phyloP scores from a whole-genome alignment of 2,888 invertebrate genomes.

The Coremacera marginata region DNA sequence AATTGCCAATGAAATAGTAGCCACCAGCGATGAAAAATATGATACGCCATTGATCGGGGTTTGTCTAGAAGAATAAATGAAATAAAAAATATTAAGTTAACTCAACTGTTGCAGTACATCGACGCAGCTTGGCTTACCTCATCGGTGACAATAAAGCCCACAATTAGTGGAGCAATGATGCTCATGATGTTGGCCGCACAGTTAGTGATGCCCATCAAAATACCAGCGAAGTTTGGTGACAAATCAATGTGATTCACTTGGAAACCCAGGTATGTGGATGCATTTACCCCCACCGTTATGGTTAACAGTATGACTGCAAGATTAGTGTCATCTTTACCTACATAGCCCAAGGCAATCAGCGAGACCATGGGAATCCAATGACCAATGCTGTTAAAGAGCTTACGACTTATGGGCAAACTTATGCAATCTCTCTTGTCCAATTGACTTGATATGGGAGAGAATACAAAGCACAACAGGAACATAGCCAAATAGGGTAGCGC shows the following conservation, averaged over 20 bases:
- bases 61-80: slow-evolving; percentile 69
- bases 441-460: slow-evolving; percentile 76
- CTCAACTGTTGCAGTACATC: too few species aligned
- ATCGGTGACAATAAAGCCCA: slow-evolving; percentile 78
- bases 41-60: slow-evolving; percentile 78
- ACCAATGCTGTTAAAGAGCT: slow-evolving; percentile 73
- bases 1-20: slow-evolving; percentile 78
- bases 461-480: slow-evolving; percentile 78
- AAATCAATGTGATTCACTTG: slow-evolving; percentile 88
- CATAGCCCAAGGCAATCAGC: slow-evolving; percentile 75
- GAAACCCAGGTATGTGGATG: slow-evolving; percentile 81
- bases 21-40: slow-evolving; percentile 81
- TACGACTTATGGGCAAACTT: slow-evolving; percentile 66
- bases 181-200: slow-evolving; percentile 83
- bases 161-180: slow-evolving; percentile 82
- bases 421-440: slow-evolving; percentile 61
- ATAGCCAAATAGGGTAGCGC: slow-evolving; percentile 81
- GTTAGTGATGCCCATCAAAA: slow-evolving; percentile 86
- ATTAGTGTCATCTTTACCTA: slow-evolving; percentile 62
- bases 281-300: slow-evolving; percentile 81
- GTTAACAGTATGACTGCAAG: slow-evolving; percentile 77
- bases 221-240: slow-evolving; percentile 86
- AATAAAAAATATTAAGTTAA: not conserved
- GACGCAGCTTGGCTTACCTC: slow-evolving; percentile 71
- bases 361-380: slow-evolving; percentile 79